Conservation (phyloP, 2,797 vertebrate genomes). For the Alcedo quadribrachys region DNA sequence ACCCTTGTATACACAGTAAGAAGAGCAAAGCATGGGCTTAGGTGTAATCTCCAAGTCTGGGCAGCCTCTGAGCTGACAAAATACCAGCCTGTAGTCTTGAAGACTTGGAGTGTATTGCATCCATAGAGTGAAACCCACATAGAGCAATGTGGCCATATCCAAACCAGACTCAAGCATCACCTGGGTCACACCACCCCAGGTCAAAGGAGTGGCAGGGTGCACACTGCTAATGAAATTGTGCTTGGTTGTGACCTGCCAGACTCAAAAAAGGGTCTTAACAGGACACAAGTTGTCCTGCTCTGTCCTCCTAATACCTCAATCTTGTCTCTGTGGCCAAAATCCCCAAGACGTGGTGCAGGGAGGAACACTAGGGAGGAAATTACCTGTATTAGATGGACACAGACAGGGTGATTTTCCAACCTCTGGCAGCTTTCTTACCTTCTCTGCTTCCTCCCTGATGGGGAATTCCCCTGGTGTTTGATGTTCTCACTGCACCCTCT, state of each 20-base stretch:
- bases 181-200: background rate
- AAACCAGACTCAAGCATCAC: background rate
- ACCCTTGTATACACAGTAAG: background rate
- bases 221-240: background rate
- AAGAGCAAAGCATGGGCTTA: background rate
- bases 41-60: background rate
- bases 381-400: background rate
- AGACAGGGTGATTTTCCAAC: background rate
- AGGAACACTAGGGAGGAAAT: background rate
- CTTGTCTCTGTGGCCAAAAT: background rate
- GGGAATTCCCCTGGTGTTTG: background rate
- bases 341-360: rapidly evolving
- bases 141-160: background rate
- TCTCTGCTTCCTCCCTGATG: background rate
- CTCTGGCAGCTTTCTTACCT: background rate
- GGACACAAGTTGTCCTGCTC: background rate
- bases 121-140: background rate
- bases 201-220: background rate
- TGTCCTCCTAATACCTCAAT: background rate
- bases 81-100: background rate
- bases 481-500: background rate
- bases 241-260: background rate
- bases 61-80: background rate
- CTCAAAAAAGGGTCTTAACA: background rate
- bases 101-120: background rate